Evolutionary conservation across 2,113 vertebrate genomes (phyloP).

Genomic region (Campylomormyrus numenius): DNA sequence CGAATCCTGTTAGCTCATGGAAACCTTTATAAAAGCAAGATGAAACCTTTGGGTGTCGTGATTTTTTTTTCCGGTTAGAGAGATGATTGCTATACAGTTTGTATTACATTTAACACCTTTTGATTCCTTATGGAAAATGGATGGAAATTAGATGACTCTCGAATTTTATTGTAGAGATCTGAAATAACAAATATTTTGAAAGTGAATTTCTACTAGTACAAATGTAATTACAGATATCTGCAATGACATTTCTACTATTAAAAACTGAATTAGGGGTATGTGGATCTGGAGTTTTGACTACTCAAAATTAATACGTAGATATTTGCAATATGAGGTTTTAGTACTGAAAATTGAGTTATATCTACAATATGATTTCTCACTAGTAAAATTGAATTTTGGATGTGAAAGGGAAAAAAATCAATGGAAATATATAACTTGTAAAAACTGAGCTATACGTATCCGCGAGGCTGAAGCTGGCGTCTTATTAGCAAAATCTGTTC

Average conservation of each 20-base stretch:
- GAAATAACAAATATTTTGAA: background rate
- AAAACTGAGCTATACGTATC: background rate
- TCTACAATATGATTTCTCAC: background rate
- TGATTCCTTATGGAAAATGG: background rate
- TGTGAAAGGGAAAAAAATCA: background rate
- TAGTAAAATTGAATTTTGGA: background rate
- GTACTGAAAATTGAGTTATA: background rate
- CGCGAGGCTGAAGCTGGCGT: too few species aligned
- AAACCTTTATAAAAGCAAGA: background rate
- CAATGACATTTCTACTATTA: background rate
- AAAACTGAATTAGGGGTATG: background rate
- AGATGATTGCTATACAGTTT: background rate
- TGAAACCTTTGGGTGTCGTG: background rate
- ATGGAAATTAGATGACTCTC: background rate
- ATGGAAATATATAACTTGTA: background rate
- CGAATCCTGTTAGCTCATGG: background rate
- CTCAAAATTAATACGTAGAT: background rate
- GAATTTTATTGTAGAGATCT: background rate
- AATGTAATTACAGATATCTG: background rate
- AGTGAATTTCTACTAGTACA: background rate
- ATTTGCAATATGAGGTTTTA: background rate
- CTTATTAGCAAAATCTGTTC: too few species aligned
- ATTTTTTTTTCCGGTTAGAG: background rate
- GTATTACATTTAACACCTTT: background rate
- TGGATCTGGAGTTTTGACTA: background rate